phyloP scores from a whole-genome alignment of 2,888 invertebrate genomes.

The Matsumyia berberina region DNA sequence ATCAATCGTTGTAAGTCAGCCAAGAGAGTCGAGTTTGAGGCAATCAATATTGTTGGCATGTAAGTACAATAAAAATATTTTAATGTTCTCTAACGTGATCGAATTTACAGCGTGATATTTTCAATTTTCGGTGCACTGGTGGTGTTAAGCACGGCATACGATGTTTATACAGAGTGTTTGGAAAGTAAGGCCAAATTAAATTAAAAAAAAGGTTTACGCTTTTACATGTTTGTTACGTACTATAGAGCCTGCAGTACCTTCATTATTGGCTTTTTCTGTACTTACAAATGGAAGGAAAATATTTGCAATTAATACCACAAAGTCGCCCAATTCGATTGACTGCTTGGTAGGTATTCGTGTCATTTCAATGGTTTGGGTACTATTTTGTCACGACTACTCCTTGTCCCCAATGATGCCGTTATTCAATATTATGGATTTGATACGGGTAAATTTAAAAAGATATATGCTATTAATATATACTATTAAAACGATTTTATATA shows the following conservation, averaged over 20 bases:
- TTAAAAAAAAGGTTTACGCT: neutral
- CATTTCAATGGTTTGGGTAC: conserved; percentile 64
- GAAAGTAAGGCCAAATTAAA: conserved; percentile 2
- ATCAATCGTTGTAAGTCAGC: conserved; percentile 33
- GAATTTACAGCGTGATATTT: conserved; percentile 48
- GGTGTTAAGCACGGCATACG: conserved; percentile 49
- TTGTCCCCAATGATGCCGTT: conserved; percentile 17
- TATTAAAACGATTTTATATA: neutral
- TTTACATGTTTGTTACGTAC: neutral
- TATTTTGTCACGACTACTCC: conserved; percentile 43
- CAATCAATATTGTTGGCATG: conserved; percentile 56
- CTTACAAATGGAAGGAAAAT: conserved; percentile 46
- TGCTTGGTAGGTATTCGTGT: conserved; percentile 60
- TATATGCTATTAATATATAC: neutral
- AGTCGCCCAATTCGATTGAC: conserved; percentile 36
- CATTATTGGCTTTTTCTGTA: conserved; percentile 52
- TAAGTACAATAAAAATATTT: conserved; percentile 33
- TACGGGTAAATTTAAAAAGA: conserved; percentile 39
- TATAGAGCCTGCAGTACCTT: conserved; percentile 10
- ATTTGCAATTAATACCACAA: conserved; percentile 34
- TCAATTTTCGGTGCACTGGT: conserved; percentile 42
- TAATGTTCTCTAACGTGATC: neutral
- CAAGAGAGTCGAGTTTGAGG: conserved; percentile 26
- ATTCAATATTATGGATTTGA: conserved; percentile 21
- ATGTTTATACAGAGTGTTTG: conserved; percentile 20